Evolutionary conservation across 2,797 vertebrate species (phyloP).

Genomic region (Smutsia temminckii): DNA sequence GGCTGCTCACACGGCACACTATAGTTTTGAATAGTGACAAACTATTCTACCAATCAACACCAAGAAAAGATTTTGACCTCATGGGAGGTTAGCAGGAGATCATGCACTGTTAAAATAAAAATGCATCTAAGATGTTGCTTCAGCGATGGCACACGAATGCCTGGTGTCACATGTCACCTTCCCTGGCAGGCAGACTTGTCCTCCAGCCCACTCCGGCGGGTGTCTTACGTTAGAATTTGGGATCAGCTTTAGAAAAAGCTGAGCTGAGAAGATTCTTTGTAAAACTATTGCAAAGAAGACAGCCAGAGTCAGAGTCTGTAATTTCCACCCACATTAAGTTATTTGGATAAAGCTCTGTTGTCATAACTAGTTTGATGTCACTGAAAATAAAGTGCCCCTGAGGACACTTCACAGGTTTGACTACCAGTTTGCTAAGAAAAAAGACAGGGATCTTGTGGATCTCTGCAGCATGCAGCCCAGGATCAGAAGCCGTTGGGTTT

Average conservation of each 20-base stretch:
- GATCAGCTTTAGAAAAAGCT: background rate
- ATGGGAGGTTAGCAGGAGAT: background rate
- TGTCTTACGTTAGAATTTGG: background rate
- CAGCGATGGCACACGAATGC: background rate
- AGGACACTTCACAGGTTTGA: background rate
- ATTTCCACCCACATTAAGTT: slow-evolving; percentile 33
- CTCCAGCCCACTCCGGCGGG: background rate
- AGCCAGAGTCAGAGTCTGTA: background rate
- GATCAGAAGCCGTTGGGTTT: slow-evolving; percentile 30
- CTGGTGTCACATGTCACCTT: background rate
- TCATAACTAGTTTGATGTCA: background rate
- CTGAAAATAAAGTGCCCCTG: slow-evolving; percentile 2
- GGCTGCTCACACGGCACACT: background rate
- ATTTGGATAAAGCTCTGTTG: slow-evolving; percentile 40
- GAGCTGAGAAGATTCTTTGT: background rate
- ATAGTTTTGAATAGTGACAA: background rate
- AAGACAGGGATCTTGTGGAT: background rate
- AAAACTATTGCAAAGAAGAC: slow-evolving; percentile 37
- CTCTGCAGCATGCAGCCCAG: background rate
- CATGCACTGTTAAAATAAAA: background rate
- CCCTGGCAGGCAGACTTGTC: background rate
- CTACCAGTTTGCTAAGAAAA: background rate
- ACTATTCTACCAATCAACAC: background rate
- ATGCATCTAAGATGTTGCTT: background rate
- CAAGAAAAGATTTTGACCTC: background rate